A percentile compares a stretch with the other conserved stretches of the same genome.
Conservation (phyloP, 1,140 invertebrate genomes). For the Globodera rostochiensis region DNA sequence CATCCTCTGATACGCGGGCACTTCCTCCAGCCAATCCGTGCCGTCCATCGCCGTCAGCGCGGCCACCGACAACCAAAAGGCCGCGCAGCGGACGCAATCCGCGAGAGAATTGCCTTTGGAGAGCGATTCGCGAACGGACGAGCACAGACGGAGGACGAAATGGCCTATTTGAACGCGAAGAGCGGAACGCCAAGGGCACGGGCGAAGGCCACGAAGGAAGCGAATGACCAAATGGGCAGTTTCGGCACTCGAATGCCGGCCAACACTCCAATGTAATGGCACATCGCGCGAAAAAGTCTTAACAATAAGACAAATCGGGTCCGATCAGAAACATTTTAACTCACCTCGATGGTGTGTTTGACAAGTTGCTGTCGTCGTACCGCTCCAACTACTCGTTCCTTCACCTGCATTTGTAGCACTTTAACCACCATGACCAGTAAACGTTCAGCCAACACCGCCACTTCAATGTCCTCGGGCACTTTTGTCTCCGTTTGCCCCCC, state of each 20-base stretch:
- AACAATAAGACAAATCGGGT: constrained; percentile 7
- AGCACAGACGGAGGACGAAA: constrained; percentile 6
- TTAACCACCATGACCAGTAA: constrained; percentile 28
- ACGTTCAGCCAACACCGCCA: constrained; percentile 13
- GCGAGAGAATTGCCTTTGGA: constrained; percentile 2
- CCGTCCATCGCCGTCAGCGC: constrained; percentile 78
- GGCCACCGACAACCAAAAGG: constrained; percentile 82
- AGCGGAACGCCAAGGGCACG: constrained; percentile 8
- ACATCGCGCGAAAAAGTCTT: constrained; percentile 35
- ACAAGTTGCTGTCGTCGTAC: constrained; percentile 71
- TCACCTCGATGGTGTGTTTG: constrained; percentile 34
- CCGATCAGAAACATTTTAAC: constrained; percentile 9
- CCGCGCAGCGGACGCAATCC: constrained; percentile 2
- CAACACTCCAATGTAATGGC: constrained; percentile 74
- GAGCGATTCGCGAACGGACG: not conserved
- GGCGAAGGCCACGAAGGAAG: constrained; percentile 8
- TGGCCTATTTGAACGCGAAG: constrained; percentile 18
- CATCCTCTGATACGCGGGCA: constrained; percentile 75
- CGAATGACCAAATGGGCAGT: constrained; percentile 39
- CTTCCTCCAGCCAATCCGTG: constrained; percentile 68
- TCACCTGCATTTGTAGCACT: constrained; percentile 80
- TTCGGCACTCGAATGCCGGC: constrained; percentile 71
- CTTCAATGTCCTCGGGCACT: not conserved
- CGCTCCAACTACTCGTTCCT: constrained; percentile 28
- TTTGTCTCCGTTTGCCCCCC: constrained; percentile 8